Evolutionary conservation across 2,797 vertebrate genomes (phyloP).

Genomic region (Gymnopithys bicolor): DNA sequence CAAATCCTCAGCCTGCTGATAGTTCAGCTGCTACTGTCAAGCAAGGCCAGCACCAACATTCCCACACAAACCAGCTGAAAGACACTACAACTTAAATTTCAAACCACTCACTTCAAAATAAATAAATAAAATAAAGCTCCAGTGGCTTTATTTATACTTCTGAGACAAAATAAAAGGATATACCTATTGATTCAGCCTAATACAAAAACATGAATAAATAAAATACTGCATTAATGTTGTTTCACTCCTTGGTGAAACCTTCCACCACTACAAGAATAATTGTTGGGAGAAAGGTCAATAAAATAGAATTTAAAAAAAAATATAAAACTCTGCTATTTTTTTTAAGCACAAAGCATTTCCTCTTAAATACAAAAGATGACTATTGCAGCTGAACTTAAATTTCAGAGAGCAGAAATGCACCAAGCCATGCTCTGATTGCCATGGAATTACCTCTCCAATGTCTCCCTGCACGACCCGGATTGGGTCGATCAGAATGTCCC

Average conservation of each 20-base stretch:
- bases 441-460: conserved; percentile 91
- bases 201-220: no score
- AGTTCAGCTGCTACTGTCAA: conserved; percentile 1
- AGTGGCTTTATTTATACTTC: background rate
- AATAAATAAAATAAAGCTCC: background rate
- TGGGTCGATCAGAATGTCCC: conserved; percentile 94
- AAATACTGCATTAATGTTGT: background rate
- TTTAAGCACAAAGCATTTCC: background rate
- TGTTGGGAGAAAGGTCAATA: background rate
- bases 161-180: background rate
- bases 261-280: background rate
- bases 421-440: background rate
- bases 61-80: background rate
- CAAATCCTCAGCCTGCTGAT: background rate
- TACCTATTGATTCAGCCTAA: background rate
- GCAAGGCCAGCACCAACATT: background rate
- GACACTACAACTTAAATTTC: background rate
- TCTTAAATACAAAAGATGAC: background rate
- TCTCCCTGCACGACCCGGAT: conserved; percentile 98
- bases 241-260: background rate
- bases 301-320: background rate
- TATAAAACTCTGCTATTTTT: background rate
- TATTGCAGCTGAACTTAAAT: background rate
- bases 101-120: background rate
- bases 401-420: background rate